Percentiles rank a stretch among this genome's conserved stretches.
Conservation (phyloP, 2,113 vertebrate genomes). For the Corythaixoides concolor region DNA sequence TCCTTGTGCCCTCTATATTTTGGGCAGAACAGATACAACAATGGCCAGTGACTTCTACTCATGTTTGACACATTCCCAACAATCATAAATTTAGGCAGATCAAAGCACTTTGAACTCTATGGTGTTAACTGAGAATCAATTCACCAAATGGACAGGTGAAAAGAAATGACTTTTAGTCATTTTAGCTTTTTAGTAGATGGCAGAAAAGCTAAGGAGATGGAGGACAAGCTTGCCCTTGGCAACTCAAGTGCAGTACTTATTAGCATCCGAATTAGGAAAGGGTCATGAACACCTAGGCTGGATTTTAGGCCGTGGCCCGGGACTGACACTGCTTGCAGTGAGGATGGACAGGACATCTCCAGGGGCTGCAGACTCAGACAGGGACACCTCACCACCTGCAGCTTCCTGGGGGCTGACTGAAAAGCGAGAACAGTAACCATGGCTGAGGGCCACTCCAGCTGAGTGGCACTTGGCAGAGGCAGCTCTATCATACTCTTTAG, state of each 20-base stretch:
- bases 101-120: not conserved
- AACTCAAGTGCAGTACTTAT: not conserved
- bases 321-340: accelerated
- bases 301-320: not conserved
- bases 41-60: not conserved
- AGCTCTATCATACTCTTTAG: accelerated
- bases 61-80: accelerated
- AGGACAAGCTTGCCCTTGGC: not conserved
- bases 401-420: not conserved
- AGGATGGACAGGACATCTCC: not conserved
- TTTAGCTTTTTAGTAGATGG: not conserved
- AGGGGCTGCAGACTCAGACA: not conserved
- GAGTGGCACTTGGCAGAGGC: not conserved
- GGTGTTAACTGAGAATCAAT: not conserved
- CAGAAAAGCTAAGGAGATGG: not conserved
- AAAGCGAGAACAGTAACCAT: not conserved
- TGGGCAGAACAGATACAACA: not conserved
- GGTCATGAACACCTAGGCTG: accelerated
- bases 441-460: accelerated
- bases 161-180: not conserved
- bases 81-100: not conserved
- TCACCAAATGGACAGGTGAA: not conserved
- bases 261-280: not conserved
- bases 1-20: not conserved
- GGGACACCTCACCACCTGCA: not conserved